Conservation (phyloP, 2,113 vertebrate species). For the Toxostoma redivivum region DNA sequence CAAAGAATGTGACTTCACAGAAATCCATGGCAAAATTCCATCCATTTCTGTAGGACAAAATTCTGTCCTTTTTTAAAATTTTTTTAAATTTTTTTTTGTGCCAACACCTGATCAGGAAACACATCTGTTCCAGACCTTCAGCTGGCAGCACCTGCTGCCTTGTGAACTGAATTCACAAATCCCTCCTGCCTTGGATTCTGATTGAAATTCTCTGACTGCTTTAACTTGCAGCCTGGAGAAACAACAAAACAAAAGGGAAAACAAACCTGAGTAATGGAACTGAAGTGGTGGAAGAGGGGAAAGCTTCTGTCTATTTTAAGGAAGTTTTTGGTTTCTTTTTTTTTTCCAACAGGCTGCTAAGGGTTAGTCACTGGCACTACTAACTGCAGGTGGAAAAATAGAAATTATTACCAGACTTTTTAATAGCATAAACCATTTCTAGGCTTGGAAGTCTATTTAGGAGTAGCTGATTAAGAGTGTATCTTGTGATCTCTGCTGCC, state of each 20-base stretch:
- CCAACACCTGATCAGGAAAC: neutral
- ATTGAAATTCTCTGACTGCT: neutral
- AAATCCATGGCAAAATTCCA: neutral
- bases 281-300: neutral
- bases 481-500: neutral
- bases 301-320: neutral
- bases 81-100: neutral
- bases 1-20: neutral
- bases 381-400: neutral
- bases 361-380: neutral
- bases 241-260: neutral
- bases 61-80: too few species aligned
- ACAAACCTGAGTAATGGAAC: neutral
- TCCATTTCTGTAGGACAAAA: neutral
- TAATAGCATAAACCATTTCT: neutral
- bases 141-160: neutral
- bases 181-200: neutral
- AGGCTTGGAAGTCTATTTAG: neutral
- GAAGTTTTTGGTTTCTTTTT: neutral
- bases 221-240: neutral
- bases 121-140: neutral
- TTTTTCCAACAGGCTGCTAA: neutral
- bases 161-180: neutral
- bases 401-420: neutral
- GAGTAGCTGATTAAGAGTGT: neutral